Evolutionary conservation across 2,888 invertebrate species (phyloP), one percentile per base, ranked within the genome.

Genomic region (Papilio demoleus): DNA sequence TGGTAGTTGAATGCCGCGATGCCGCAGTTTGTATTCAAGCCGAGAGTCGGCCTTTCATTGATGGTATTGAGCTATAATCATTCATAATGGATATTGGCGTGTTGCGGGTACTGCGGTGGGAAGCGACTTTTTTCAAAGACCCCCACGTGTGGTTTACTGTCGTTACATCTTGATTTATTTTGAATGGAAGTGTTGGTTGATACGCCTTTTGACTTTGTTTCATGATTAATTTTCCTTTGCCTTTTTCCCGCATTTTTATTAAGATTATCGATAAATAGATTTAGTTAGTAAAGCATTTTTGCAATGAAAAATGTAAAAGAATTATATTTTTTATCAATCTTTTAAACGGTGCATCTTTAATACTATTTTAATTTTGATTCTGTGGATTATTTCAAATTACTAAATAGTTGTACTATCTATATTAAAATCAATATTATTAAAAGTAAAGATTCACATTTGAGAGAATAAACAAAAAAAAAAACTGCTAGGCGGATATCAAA

Each of bases 11-110:
- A 83, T 82, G 78, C n/a, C n/a, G n/a, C 76, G 82, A 81, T 76
- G 75, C 76, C 79, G 82, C 84, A 81, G 85, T 89, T 90, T 86
- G 83, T 87, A 89, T 90, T 87, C 88, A 86, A 78, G 73, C 70
- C 74, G 76, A 76, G 78, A 70, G 70, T 71, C 74, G 76, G 76
- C 80, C 79, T 81, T 81, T 80, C 81, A 78, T 79, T 81, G 81
- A 81, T 78, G 79, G 75, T 81, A 86, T 88, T 84, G 86, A 86
- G 81, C 77, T 79, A 77, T 74, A 74, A 75, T 76, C 74, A 80
- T 85, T 81, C 85, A 84, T 81, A 80, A 81, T 82, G 81, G 78
- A 82, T 79, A 80, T 81, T 81, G 79, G 74, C 71, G 71, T 74
- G 70, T 69, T 69, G 65, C 65, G 65, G 61, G 40, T 64, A 47